Conservation (phyloP, 2,113 vertebrate species). For the Myiozetetes cayanensis region DNA sequence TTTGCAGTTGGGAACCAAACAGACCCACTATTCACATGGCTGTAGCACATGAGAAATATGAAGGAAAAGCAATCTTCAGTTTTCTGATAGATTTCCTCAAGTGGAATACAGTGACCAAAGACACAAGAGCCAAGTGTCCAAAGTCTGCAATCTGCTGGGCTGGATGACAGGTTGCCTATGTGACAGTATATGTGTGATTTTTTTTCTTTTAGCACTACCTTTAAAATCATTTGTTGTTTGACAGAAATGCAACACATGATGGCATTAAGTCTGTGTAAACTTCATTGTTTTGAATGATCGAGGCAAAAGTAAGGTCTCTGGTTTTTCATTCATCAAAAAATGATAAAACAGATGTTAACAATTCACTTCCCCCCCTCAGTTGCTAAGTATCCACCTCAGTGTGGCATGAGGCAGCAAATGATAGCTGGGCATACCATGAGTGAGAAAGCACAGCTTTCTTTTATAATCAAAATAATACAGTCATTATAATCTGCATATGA, state of each 20-base stretch:
- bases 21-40: slow-evolving; percentile 55
- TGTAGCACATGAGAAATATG: slow-evolving; percentile 18
- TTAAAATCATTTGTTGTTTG: background rate
- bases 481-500: background rate
- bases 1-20: slow-evolving; percentile 59
- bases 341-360: slow-evolving; percentile 31
- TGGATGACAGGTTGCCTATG: background rate
- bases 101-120: background rate
- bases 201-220: background rate
- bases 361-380: background rate
- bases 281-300: slow-evolving; percentile 1
- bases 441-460: slow-evolving; percentile 32
- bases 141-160: background rate
- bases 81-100: background rate
- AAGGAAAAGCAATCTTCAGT: slow-evolving; percentile 10
- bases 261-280: background rate
- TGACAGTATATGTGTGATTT: background rate
- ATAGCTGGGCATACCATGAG: background rate
- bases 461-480: slow-evolving; percentile 1
- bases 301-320: background rate
- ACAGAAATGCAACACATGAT: background rate
- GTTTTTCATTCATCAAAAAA: background rate
- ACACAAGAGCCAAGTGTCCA: background rate
- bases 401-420: background rate
- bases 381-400: background rate